Conservation (phyloP, 2,113 vertebrate species). For the Odocoileus hemionus region DNA sequence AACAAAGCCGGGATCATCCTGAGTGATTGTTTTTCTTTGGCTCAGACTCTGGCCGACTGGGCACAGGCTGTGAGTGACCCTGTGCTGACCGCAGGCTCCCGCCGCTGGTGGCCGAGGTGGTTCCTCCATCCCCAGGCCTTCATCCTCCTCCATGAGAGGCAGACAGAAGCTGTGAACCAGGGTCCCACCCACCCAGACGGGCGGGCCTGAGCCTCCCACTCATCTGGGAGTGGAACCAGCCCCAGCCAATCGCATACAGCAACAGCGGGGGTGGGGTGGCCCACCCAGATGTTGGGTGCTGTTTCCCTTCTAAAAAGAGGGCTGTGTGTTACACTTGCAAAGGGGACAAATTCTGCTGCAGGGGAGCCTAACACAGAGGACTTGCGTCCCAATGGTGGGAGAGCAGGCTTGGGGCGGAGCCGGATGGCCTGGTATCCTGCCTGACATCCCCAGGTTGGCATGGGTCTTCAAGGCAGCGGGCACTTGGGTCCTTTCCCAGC, state of each 20-base stretch:
- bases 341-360: too few species aligned
- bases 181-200: accelerated
- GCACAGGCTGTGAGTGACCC: neutral
- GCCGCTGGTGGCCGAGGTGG: neutral
- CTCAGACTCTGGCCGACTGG: neutral
- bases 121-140: accelerated
- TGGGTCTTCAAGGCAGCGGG: neutral
- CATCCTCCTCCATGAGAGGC: accelerated
- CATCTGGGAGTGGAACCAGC: neutral
- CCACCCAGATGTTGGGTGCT: neutral
- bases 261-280: neutral
- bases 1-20: neutral
- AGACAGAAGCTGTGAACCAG: accelerated
- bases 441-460: neutral
- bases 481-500: neutral
- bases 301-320: neutral
- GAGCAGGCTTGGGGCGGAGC: neutral
- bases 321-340: neutral
- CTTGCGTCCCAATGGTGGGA: accelerated
- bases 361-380: too few species aligned
- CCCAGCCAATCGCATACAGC: accelerated
- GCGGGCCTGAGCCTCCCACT: neutral
- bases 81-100: neutral
- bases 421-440: neutral
- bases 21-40: neutral